Conservation (phyloP, 2,113 vertebrate species). For the Synodontis membranacea region DNA sequence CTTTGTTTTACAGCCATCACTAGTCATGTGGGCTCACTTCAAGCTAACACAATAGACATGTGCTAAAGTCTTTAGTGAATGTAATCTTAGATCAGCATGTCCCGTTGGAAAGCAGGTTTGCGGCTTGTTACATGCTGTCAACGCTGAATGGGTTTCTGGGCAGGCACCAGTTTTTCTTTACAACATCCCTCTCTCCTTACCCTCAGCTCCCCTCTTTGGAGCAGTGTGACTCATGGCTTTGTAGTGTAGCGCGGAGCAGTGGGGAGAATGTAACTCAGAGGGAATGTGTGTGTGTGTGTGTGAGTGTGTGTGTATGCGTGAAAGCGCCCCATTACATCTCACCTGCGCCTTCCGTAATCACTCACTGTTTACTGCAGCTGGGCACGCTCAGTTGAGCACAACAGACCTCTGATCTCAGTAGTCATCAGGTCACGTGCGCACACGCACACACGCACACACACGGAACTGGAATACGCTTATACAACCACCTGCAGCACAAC, state of each 20-base stretch:
- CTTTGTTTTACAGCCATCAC: conserved; percentile 36
- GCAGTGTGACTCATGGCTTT: conserved; percentile 46
- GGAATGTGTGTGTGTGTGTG: conserved; percentile 27
- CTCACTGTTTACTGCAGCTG: conserved; percentile 51
- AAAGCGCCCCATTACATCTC: conserved; percentile 49
- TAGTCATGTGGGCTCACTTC: neutral
- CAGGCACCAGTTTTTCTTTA: conserved; percentile 47
- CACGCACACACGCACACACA: conserved; percentile 23
- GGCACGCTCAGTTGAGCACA: conserved; percentile 45
- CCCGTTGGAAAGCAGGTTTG: conserved; percentile 48
- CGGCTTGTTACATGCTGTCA: conserved; percentile 56
- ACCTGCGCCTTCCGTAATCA: conserved; percentile 50
- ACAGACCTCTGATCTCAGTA: conserved; percentile 46
- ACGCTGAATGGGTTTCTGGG: conserved; percentile 44
- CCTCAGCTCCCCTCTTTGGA: conserved; percentile 43
- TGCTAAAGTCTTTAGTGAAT: conserved; percentile 50
- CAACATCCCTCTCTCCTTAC: conserved; percentile 47
- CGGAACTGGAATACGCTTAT: conserved; percentile 9
- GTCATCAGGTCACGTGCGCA: conserved; percentile 20
- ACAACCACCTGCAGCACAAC: conserved; percentile 5
- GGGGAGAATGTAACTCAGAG: conserved; percentile 17
- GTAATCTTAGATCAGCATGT: conserved; percentile 51
- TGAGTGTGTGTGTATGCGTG: conserved; percentile 18
- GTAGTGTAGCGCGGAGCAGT: conserved; percentile 14
- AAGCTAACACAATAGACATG: conserved; percentile 39